A percentile compares a stretch with the other conserved stretches of the same genome.
phyloP scores from a whole-genome alignment of 2,113 vertebrate genomes.

The Proterorhinus semilunaris region DNA sequence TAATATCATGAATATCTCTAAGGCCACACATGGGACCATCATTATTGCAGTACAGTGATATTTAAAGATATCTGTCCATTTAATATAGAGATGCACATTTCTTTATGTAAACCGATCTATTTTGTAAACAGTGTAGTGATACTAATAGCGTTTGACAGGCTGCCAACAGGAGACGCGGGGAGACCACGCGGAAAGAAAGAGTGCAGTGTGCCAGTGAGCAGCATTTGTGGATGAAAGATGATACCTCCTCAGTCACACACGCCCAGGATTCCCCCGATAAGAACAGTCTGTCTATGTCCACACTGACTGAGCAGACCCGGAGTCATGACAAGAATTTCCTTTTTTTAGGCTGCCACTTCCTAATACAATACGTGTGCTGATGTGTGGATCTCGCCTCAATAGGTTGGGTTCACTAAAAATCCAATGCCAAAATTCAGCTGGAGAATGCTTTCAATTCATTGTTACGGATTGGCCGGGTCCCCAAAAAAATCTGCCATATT shows the following conservation, averaged over 20 bases:
- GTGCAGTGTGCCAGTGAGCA: conserved; percentile 20
- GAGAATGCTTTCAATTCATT: too few species aligned
- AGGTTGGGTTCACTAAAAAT: too few species aligned
- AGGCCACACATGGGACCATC: background rate
- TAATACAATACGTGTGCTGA: background rate
- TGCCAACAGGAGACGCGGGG: conserved; percentile 4
- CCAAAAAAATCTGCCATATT: too few species aligned
- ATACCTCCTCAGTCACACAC: conserved; percentile 17
- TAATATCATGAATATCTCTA: background rate
- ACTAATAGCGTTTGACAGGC: conserved; percentile 5
- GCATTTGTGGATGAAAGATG: conserved; percentile 37
- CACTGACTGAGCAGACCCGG: background rate
- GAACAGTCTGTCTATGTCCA: conserved; percentile 13
- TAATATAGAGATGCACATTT: background rate
- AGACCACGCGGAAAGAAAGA: conserved; percentile 17
- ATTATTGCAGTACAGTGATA: background rate
- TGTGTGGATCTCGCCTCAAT: background rate
- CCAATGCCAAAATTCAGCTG: too few species aligned
- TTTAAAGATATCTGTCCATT: background rate
- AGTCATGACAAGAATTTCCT: conserved; percentile 15
- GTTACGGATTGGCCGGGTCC: too few species aligned
- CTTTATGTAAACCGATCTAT: background rate
- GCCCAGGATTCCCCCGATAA: conserved; percentile 11
- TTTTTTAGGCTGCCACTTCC: background rate
- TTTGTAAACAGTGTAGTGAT: conserved; percentile 12